These are phyloP conservation scores for Syrrhaptes paradoxus DNA, from an alignment of 2,113 vertebrate genomes.

Conservation along the genomic window DNA sequence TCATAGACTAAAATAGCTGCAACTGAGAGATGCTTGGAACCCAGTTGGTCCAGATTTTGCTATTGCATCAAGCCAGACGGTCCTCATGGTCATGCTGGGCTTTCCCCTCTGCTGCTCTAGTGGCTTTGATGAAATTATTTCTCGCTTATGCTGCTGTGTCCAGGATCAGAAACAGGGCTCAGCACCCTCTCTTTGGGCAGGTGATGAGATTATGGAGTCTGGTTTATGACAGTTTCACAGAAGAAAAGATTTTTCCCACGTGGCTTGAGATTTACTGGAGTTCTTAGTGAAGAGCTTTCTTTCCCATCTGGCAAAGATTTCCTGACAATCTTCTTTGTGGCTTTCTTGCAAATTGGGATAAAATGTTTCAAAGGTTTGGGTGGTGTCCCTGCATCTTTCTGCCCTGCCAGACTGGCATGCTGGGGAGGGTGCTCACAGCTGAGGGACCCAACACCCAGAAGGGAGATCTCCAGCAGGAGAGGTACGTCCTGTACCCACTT, in stretches of 20 bases:
- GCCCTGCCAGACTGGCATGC: neutral
- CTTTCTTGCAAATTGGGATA: neutral
- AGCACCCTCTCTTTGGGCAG: neutral
- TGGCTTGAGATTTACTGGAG: neutral
- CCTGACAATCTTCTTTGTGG: neutral
- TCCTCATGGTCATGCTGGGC: neutral
- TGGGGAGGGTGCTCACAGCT: neutral
- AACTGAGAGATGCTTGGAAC: neutral
- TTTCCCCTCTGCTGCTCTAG: neutral
- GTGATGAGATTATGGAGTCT: neutral
- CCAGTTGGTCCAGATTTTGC: neutral
- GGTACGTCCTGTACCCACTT: neutral
- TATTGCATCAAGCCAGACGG: neutral
- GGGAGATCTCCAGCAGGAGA: neutral
- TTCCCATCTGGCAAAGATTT: constrained; percentile 5
- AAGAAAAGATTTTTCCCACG: neutral
- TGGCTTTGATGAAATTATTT: neutral
- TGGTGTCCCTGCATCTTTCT: neutral
- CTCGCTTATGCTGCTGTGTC: neutral
- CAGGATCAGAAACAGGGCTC: neutral
- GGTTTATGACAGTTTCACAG: neutral
- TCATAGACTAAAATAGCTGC: neutral
- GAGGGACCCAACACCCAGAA: neutral
- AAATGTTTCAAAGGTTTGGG: neutral
- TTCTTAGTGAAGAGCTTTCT: neutral